Percentiles rank a stretch among this genome's conserved stretches.
phyloP scores from a whole-genome alignment of 2,888 invertebrate genomes.

The Dinocampus coccinellae region DNA sequence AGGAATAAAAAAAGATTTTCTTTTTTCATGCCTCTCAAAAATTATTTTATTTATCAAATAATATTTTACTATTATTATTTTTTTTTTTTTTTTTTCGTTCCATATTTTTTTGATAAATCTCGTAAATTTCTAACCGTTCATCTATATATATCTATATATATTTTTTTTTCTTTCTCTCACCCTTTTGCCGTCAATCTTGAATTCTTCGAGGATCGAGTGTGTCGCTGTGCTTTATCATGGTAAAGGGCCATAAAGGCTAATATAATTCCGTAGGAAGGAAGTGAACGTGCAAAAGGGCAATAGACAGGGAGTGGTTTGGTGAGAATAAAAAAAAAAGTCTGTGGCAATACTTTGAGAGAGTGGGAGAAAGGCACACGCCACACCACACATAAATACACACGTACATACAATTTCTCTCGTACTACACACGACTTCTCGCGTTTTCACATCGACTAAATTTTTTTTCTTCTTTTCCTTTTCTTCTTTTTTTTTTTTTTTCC shows the following conservation, averaged over 20 bases:
- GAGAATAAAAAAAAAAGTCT: not conserved
- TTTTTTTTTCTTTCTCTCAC: not conserved
- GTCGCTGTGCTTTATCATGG: constrained; percentile 58
- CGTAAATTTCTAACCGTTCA: constrained; percentile 2
- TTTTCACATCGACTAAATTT: constrained; percentile 21
- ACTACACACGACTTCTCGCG: not conserved
- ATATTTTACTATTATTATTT: not conserved
- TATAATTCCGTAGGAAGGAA: constrained; percentile 57
- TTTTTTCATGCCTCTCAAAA: not conserved
- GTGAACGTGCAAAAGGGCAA: constrained; percentile 52
- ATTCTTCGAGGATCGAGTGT: constrained; percentile 22
- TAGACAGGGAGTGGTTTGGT: constrained; percentile 52
- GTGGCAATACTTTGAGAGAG: not conserved
- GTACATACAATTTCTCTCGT: no score
- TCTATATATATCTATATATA: not conserved
- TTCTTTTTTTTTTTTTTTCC: constrained; percentile 15
- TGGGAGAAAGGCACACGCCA: not conserved
- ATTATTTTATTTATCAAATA: not conserved
- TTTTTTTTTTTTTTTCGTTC: no score
- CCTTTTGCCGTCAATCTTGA: not conserved
- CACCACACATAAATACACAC: not conserved
- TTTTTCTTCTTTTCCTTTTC: constrained; percentile 12
- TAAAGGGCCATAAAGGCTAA: constrained; percentile 51
- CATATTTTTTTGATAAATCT: not conserved
- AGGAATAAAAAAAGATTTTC: not conserved